Evolutionary conservation across 1,140 invertebrate genomes (phyloP).

Genomic region (Subanguina moxae): DNA sequence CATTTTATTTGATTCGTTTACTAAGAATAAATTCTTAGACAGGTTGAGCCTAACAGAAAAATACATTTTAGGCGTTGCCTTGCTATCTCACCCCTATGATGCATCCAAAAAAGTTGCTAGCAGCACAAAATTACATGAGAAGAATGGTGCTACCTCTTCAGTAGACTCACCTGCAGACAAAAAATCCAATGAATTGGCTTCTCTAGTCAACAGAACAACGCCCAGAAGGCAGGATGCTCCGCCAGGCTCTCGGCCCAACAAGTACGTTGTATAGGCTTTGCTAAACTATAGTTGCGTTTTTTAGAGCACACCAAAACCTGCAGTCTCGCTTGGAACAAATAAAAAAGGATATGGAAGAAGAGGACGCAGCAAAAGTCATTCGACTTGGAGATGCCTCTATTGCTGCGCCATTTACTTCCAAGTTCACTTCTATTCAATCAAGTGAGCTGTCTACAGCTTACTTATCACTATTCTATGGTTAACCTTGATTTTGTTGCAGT

Average conservation of each 20-base stretch:
- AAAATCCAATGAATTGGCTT: neutral
- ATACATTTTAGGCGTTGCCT: slow-evolving; percentile 71
- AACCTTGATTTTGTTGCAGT: slow-evolving; percentile 66
- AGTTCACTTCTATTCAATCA: slow-evolving; percentile 90
- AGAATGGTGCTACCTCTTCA: neutral
- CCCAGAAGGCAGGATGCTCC: neutral
- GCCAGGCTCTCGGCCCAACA: neutral
- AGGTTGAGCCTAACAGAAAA: too few species aligned
- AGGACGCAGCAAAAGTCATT: slow-evolving; percentile 79
- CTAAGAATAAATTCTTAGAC: too few species aligned
- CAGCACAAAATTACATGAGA: neutral
- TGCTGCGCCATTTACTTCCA: slow-evolving; percentile 96
- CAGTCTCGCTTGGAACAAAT: slow-evolving; percentile 68
- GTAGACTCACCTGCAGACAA: slow-evolving; percentile 5
- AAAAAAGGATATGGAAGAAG: slow-evolving; percentile 84
- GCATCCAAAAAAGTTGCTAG: neutral
- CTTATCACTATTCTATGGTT: neutral
- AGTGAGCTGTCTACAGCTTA: slow-evolving; percentile 64
- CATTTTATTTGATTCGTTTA: too few species aligned
- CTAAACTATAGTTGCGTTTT: neutral
- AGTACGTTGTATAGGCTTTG: neutral
- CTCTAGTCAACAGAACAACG: neutral
- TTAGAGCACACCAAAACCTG: slow-evolving; percentile 21
- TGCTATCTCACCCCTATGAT: slow-evolving; percentile 72
- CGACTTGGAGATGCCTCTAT: slow-evolving; percentile 96